Base-by-base conservation (phyloP, 2,888 invertebrate species). In the Tridacna gigas region DNA sequence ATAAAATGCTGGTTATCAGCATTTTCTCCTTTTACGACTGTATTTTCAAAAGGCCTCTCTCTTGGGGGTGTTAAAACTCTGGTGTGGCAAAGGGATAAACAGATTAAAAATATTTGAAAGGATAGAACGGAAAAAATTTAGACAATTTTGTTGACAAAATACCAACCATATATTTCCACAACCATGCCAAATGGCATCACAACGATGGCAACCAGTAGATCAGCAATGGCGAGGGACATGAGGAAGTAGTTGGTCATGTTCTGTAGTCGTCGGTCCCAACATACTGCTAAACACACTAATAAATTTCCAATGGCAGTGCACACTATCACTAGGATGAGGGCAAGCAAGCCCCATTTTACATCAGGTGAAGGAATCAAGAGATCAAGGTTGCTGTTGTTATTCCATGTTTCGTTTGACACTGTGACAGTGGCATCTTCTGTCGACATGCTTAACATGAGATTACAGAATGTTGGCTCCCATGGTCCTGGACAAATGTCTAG, bases 141-240 rank as follows among this genome's bases (percentile, higher is more conserved):
- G 37, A 37, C 37, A 37, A 37, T 37, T 37, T 37, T 37, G 37
- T 37, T 56, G 56, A 56, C 18, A 56, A 56, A 56, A 65, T 86
- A 91, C 92, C 89, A 87, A 93, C 92, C 92, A 85, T 90, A 92
- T 0, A 93, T 90, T 82, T 93, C 93, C 28, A 94, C 93, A 13
- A 98, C 97, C 78, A 98, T 98, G 79, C 98, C 98, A 94, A 99
- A 96, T 3, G 99, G 99, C 99, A 99, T 99, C 79, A 99, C 99
- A 93, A 99, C 97, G 87, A 98, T 95, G 93, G 98, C 98, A 94
- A 99, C 99, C 86, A 99, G 96, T 84, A 99, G 96, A 95, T 99
- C 99, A 76, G 99, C 98, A 82, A 98, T 97, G 77, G 98, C 98
- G 93, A 99, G 95, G n/a, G 98, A 98, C 93, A 98, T 96, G 86